Conservation (phyloP, 37 sponge, comb jelly and placozoan genomes). For the Amphimedon queenslandica region DNA sequence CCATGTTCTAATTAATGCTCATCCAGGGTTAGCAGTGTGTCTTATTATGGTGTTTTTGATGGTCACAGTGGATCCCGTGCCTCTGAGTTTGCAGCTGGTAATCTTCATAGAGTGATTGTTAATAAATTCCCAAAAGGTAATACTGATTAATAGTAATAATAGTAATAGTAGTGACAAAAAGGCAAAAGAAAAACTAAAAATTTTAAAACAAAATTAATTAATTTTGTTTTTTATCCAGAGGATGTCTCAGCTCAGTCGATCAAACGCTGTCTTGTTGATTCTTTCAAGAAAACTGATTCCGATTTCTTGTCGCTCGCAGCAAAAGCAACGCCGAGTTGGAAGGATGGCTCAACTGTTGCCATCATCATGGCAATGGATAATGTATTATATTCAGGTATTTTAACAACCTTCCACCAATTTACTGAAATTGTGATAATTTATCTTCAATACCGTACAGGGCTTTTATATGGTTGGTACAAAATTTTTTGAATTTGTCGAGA, state of each 20-base stretch:
- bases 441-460: too few species aligned
- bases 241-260: constrained; percentile 57
- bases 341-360: constrained; percentile 82
- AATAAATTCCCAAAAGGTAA: constrained; percentile 66
- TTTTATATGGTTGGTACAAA: too few species aligned
- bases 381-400: constrained; percentile 48
- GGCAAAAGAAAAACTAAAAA: too few species aligned
- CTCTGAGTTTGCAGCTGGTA: constrained; percentile 58
- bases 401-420: too few species aligned
- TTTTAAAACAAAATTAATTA: too few species aligned
- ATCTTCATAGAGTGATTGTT: constrained; percentile 63
- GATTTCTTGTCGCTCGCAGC: constrained; percentile 74
- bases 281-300: constrained; percentile 77
- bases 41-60: constrained; percentile 86
- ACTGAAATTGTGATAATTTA: too few species aligned
- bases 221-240: not conserved
- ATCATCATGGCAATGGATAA: constrained; percentile 63
- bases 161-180: not conserved
- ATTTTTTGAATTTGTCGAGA: too few species aligned
- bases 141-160: not conserved
- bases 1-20: too few species aligned
- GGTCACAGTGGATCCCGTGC: constrained; percentile 84
- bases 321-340: constrained; percentile 66
- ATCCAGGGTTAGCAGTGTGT: constrained; percentile 48
- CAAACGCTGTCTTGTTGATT: constrained; percentile 69